A percentile compares a stretch with the other conserved stretches of the same genome.
These are phyloP conservation scores for Onychomys torridus DNA, from an alignment of 2,797 vertebrate genomes.

Conservation along the genomic window DNA sequence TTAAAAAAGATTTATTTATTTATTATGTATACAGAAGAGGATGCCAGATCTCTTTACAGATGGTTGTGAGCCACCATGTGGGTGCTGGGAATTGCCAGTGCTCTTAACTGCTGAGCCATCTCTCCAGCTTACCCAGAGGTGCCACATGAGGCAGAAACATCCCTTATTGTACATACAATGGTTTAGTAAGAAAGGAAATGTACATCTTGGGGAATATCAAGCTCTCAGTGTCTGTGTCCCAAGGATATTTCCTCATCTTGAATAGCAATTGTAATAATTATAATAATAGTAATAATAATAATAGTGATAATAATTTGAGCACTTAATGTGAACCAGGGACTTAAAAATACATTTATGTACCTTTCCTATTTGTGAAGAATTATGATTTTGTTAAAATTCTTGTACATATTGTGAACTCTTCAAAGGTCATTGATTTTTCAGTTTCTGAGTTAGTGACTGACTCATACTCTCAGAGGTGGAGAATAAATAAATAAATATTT, in stretches of 20 bases:
- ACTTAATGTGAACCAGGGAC: neutral
- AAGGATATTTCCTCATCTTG: neutral
- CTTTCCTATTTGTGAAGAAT: neutral
- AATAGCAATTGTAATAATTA: neutral
- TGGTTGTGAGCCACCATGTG: too few relatives aligned
- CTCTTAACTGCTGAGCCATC: too few relatives aligned
- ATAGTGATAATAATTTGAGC: neutral
- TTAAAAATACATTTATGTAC: slow-evolving; percentile 34
- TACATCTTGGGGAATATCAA: neutral
- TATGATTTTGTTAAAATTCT: neutral
- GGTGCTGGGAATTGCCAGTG: too few relatives aligned
- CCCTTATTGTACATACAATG: slow-evolving; percentile 22
- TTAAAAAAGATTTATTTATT: too few relatives aligned
- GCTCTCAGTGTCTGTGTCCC: neutral
- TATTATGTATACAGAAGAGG: too few relatives aligned
- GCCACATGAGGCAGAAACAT: slow-evolving; percentile 45
- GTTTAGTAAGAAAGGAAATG: slow-evolving; percentile 47
- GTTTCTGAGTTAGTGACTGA: neutral
- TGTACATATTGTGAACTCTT: neutral
- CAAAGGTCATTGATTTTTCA: neutral
- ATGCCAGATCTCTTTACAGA: too few relatives aligned
- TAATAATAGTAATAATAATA: neutral
- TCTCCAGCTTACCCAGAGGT: slow-evolving; percentile 66
- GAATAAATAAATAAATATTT: neutral
- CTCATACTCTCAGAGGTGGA: neutral